phyloP scores from a whole-genome alignment of 1,140 invertebrate genomes.

The Drosophila jambulina region DNA sequence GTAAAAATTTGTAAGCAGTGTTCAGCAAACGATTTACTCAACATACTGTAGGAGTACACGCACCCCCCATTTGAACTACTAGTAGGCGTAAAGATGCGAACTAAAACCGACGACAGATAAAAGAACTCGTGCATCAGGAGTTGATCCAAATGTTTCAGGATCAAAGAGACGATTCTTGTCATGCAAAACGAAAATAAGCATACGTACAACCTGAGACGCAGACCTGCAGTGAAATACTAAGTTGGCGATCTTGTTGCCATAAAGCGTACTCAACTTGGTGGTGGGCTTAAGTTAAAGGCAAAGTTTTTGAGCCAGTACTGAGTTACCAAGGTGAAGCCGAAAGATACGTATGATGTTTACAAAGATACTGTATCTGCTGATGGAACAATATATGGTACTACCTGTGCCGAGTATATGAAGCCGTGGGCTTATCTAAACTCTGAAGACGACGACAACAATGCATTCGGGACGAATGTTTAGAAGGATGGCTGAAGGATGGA shows the following conservation, averaged over 20 bases:
- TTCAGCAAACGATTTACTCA: not conserved
- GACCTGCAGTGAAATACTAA: not conserved
- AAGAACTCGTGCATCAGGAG: not conserved
- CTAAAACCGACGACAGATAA: not conserved
- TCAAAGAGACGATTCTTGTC: not conserved
- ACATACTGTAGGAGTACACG: not conserved
- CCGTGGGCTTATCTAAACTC: too few relatives aligned
- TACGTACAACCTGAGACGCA: not conserved
- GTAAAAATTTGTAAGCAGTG: conserved; percentile 6
- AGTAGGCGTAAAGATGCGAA: not conserved
- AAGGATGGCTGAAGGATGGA: too few relatives aligned
- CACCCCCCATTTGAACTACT: not conserved
- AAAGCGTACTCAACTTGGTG: too few relatives aligned
- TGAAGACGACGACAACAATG: too few relatives aligned
- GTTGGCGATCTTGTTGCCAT: not conserved
- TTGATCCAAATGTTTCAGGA: too few relatives aligned
- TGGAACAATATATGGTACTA: too few relatives aligned
- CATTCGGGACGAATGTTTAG: too few relatives aligned
- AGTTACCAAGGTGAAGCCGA: not conserved
- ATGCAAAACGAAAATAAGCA: not conserved
- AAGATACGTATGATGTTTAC: not conserved
- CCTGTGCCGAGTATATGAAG: too few relatives aligned
- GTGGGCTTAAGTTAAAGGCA: not conserved
- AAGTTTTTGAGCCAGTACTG: not conserved
- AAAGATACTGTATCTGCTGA: too few relatives aligned